These are phyloP conservation scores for Drosophila tripunctata DNA, from an alignment of 2,888 invertebrate genomes.

Conservation along the genomic window DNA sequence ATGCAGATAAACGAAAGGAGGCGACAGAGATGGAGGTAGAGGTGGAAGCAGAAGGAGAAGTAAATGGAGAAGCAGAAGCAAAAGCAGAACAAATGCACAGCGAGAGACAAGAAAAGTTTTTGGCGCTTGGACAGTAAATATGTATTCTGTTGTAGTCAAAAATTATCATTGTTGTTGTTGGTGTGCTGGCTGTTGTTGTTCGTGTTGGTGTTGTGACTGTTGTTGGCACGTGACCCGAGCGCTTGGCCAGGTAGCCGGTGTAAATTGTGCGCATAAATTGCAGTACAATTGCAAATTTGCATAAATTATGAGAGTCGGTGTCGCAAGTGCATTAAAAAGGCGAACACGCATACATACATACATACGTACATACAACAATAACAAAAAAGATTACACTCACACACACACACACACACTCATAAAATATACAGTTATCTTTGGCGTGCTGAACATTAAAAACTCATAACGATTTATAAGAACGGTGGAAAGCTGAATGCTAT, in stretches of 20 bases:
- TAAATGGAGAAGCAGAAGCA: slow-evolving; percentile 1
- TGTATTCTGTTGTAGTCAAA: slow-evolving; percentile 11
- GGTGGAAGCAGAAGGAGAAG: slow-evolving; percentile 48
- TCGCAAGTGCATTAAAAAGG: slow-evolving; percentile 54
- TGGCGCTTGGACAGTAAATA: slow-evolving; percentile 39
- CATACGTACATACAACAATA: slow-evolving; percentile 7
- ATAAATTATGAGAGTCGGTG: slow-evolving; percentile 62
- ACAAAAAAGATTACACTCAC: neutral
- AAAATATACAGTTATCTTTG: slow-evolving; percentile 9
- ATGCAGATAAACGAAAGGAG: slow-evolving; percentile 57
- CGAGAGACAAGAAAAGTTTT: slow-evolving; percentile 37
- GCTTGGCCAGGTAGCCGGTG: slow-evolving; percentile 40
- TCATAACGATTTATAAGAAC: slow-evolving; percentile 2
- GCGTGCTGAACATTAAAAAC: slow-evolving; percentile 33
- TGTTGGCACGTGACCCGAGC: slow-evolving; percentile 54
- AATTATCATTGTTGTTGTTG: slow-evolving; percentile 8
- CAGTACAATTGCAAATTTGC: slow-evolving; percentile 66
- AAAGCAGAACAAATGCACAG: slow-evolving; percentile 15
- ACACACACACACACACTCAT: neutral
- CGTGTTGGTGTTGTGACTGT: slow-evolving; percentile 18
- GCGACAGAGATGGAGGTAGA: no score
- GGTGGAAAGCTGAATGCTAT: slow-evolving; percentile 4
- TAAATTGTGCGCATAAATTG: slow-evolving; percentile 66
- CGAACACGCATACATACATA: no score
- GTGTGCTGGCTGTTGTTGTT: slow-evolving; percentile 18